Percentiles rank a stretch among this genome's conserved stretches.
These are phyloP conservation scores for Automeris io DNA, from an alignment of 2,888 invertebrate genomes.

Conservation along the genomic window DNA sequence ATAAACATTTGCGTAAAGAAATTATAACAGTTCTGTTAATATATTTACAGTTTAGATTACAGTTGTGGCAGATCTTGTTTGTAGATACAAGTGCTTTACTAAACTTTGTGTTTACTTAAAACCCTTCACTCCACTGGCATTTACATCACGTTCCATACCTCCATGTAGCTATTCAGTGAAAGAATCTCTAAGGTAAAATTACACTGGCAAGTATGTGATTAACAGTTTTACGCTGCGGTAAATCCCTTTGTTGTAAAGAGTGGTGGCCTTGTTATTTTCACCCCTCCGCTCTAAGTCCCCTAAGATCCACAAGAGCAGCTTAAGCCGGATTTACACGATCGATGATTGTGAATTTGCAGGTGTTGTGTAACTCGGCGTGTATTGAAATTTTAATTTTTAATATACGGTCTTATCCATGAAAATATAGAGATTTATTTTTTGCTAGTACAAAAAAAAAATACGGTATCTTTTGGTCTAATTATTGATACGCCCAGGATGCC, in stretches of 20 bases:
- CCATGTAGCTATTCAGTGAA: constrained; percentile 19
- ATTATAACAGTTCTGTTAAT: too few species aligned
- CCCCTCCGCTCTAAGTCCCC: constrained; percentile 31
- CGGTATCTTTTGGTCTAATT: too few species aligned
- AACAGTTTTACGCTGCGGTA: constrained; percentile 40
- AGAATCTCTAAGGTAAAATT: constrained; percentile 23
- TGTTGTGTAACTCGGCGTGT: constrained; percentile 24
- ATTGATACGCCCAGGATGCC: too few species aligned
- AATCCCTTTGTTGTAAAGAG: constrained; percentile 50
- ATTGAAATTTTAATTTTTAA: background rate
- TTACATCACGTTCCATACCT: constrained; percentile 6
- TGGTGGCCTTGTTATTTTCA: constrained; percentile 44
- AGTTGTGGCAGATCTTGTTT: background rate
- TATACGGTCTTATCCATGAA: background rate
- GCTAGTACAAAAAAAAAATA: too few species aligned
- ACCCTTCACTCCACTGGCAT: constrained; percentile 18
- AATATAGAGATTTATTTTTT: too few species aligned
- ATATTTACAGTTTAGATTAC: background rate
- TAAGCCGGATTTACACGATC: constrained; percentile 57
- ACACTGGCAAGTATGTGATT: constrained; percentile 35
- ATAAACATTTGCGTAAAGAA: too few species aligned
- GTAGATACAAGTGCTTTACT: constrained; percentile 26
- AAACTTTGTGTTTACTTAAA: constrained; percentile 18
- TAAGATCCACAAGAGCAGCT: constrained; percentile 44
- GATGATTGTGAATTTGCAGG: constrained; percentile 41